A percentile compares a stretch with the other conserved stretches of the same genome.
Evolutionary conservation across 2,113 vertebrate species (phyloP).

Genomic region (Siphamia tubifer): DNA sequence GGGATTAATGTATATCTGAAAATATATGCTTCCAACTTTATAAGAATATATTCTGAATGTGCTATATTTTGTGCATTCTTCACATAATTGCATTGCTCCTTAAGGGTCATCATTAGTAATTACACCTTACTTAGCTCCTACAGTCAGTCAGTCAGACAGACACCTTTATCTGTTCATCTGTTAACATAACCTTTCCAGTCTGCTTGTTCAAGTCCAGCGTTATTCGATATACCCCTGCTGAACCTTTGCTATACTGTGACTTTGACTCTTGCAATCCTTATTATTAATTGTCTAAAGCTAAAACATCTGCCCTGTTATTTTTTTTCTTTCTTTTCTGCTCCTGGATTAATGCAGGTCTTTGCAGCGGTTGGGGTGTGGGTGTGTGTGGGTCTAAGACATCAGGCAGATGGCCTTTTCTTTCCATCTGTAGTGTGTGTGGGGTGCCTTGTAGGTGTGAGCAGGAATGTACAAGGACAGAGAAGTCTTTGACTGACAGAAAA

Average conservation of each 20-base stretch:
- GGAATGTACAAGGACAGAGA: slow-evolving; percentile 62
- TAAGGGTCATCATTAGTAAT: too few species aligned
- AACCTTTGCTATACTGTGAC: neutral
- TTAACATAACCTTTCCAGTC: neutral
- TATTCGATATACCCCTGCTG: neutral
- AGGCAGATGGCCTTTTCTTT: slow-evolving; percentile 63
- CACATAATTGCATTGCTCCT: too few species aligned
- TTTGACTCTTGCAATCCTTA: neutral
- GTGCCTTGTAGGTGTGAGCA: slow-evolving; percentile 55
- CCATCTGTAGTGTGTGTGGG: neutral
- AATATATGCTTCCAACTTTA: too few species aligned
- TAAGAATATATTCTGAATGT: too few species aligned
- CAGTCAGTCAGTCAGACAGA: too few species aligned
- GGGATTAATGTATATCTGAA: too few species aligned
- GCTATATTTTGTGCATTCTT: too few species aligned
- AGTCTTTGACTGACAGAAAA: slow-evolving; percentile 49
- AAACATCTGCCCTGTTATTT: neutral
- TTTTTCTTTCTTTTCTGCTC: neutral
- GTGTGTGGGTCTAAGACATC: slow-evolving; percentile 42
- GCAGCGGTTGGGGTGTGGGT: neutral
- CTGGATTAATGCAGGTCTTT: neutral
- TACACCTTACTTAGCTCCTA: neutral
- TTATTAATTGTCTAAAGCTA: neutral
- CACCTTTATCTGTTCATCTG: neutral
- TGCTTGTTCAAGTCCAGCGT: neutral